phyloP scores from a whole-genome alignment of 2,888 invertebrate genomes.

The Lydus trimaculatus region DNA sequence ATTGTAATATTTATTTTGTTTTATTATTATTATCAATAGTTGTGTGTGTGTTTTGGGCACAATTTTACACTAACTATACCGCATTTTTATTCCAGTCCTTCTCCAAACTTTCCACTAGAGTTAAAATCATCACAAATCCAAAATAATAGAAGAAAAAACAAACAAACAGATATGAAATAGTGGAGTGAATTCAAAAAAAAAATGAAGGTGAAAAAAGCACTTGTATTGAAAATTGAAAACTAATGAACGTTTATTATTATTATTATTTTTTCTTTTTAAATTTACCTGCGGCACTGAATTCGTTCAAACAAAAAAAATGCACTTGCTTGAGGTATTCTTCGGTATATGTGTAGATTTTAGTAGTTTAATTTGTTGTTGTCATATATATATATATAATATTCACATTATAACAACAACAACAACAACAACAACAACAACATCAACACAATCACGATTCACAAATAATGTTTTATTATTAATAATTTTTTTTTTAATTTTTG shows the following conservation, averaged over 20 bases:
- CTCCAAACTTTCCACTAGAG: conserved; percentile 55
- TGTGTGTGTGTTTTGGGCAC: conserved; percentile 43
- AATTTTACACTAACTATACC: conserved; percentile 55
- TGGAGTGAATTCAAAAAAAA: neutral
- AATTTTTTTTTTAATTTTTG: neutral
- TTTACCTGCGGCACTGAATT: neutral
- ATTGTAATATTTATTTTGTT: conserved; percentile 50
- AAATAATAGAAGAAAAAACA: conserved; percentile 9
- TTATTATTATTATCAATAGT: neutral
- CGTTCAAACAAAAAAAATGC: conserved; percentile 38
- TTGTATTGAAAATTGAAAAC: conserved; percentile 15
- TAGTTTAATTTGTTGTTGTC: too few relatives aligned
- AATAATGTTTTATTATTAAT: conserved; percentile 37
- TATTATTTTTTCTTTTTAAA: neutral
- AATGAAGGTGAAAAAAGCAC: conserved; percentile 12
- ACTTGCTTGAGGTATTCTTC: conserved; percentile 50
- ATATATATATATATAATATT: too few relatives aligned
- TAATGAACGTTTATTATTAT: conserved; percentile 17
- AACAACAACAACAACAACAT: conserved; percentile 35
- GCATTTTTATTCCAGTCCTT: conserved; percentile 48
- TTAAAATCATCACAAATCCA: conserved; percentile 9
- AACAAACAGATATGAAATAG: neutral
- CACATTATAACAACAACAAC: conserved; percentile 20
- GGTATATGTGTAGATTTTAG: conserved; percentile 18
- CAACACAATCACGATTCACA: conserved; percentile 27